A percentile compares a stretch with the other conserved stretches of the same genome.
These are phyloP conservation scores for Heliocidaris erythrogramma DNA, from an alignment of 35 echinoderm and acorn worm genomes.

Conservation along the genomic window DNA sequence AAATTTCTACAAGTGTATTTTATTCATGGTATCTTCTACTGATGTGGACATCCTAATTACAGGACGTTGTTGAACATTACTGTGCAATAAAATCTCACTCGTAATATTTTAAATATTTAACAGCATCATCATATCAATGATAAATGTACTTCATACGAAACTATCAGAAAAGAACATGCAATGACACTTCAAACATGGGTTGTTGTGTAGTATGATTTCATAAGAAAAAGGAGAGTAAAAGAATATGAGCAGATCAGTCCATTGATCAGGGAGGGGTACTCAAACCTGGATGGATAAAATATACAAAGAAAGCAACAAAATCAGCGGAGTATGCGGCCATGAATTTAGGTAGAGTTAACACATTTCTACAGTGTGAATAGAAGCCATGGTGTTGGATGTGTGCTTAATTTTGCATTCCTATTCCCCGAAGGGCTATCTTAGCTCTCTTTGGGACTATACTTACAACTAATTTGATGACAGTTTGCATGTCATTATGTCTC, in stretches of 20 bases:
- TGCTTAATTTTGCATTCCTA: neutral
- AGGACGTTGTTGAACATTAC: neutral
- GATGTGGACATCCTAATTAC: neutral
- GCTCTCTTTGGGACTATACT: neutral
- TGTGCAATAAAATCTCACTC: neutral
- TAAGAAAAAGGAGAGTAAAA: no score
- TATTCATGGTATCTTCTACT: neutral
- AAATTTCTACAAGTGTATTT: neutral
- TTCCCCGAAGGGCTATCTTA: neutral
- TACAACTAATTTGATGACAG: constrained; percentile 18
- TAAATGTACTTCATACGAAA: neutral
- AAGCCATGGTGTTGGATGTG: neutral
- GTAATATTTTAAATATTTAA: neutral
- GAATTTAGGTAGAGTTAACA: neutral
- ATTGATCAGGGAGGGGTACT: neutral
- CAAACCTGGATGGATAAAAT: neutral
- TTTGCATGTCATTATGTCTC: constrained; percentile 17
- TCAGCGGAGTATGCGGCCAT: neutral
- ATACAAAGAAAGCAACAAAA: constrained; percentile 13
- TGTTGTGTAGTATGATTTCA: neutral
- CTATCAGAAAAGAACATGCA: neutral
- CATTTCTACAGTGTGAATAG: neutral
- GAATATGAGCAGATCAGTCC: neutral
- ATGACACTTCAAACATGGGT: neutral
- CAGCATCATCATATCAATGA: neutral